phyloP scores from a whole-genome alignment of 1,140 invertebrate genomes.

The Listronotus oregonensis region DNA sequence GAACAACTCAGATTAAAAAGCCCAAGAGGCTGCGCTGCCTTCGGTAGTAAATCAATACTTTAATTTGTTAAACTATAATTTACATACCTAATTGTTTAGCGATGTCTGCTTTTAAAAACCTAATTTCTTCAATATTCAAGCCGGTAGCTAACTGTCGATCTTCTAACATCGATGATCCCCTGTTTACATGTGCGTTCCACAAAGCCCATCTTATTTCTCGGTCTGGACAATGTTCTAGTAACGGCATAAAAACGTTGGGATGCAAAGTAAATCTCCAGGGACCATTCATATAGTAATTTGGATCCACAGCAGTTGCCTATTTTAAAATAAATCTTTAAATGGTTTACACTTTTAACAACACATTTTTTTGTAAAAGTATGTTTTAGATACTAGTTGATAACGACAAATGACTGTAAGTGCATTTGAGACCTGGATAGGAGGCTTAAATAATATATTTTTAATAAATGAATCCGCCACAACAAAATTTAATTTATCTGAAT shows the following conservation, averaged over 20 bases:
- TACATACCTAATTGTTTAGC: slow-evolving; percentile 66
- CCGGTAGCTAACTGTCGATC: slow-evolving; percentile 74
- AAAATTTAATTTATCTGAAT: no score
- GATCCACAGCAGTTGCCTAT: slow-evolving; percentile 65
- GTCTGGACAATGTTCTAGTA: slow-evolving; percentile 83
- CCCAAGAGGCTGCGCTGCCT: no score
- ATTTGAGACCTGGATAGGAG: no score
- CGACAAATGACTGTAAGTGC: no score
- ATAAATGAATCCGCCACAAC: no score
- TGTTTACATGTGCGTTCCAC: slow-evolving; percentile 76
- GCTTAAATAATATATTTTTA: no score
- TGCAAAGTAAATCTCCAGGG: slow-evolving; percentile 82
- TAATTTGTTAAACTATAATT: no score
- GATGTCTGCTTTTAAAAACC: slow-evolving; percentile 68
- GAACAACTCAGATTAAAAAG: no score
- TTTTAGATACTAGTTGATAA: no score
- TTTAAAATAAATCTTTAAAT: background rate
- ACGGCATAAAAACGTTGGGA: slow-evolving; percentile 71
- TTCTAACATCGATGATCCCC: slow-evolving; percentile 71
- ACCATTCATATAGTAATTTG: slow-evolving; percentile 65
- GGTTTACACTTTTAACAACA: no score
- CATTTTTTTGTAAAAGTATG: no score
- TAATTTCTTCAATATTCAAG: slow-evolving; percentile 76
- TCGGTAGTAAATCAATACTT: no score
- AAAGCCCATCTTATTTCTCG: slow-evolving; percentile 76